Base-by-base conservation (phyloP, 2,888 invertebrate genomes). In the Drosophila cognata region DNA sequence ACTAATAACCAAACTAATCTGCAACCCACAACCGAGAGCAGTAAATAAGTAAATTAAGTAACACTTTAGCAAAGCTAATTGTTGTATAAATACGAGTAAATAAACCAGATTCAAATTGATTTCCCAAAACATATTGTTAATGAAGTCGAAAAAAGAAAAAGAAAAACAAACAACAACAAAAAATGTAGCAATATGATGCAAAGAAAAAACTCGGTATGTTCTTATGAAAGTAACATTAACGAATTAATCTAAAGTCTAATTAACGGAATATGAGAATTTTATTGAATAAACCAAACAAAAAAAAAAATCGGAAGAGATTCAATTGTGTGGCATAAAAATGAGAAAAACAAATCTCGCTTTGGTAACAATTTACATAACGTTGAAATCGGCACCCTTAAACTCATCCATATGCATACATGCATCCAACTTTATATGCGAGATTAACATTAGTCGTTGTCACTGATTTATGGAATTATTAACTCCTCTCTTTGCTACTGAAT, bases 51-150 rank as follows among this genome's bases (percentile, higher is more conserved):
- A 76, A 76, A 79, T 56, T 75, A 81, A 87, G 78, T 77, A 81
- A 82, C 79, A 84, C 81, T 82, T 92, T 92, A 92, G 92, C 92
- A 84, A 89, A 92, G 93, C 92, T 92, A 92, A 92, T 89, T 89
- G 88, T 91, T 91, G 92, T 92, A 88, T 79, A 83, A 74, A 78
- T 60, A 85, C 70, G 58, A 78, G 62, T 67, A 81, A 73, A 71
- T 70, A 85, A 77, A 78, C 55, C 60, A 60, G 48, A 76, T 74
- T 75, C 61, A 81, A 73, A 82, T 75, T 85, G 68, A 84, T 88
- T 85, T 84, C 72, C 61, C 62, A 77, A 18, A 57, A 53, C 35
- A 31, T 58, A 74, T 64, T 72, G 72, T 75, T 73, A 71, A 61
- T 57, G 60, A 66, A 58, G 41, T 16, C 50, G 62, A 63, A 53